Evolutionary conservation across 1,140 invertebrate genomes (phyloP), one percentile per base, ranked within the genome.

Genomic region (Drosophila tsacasi): DNA sequence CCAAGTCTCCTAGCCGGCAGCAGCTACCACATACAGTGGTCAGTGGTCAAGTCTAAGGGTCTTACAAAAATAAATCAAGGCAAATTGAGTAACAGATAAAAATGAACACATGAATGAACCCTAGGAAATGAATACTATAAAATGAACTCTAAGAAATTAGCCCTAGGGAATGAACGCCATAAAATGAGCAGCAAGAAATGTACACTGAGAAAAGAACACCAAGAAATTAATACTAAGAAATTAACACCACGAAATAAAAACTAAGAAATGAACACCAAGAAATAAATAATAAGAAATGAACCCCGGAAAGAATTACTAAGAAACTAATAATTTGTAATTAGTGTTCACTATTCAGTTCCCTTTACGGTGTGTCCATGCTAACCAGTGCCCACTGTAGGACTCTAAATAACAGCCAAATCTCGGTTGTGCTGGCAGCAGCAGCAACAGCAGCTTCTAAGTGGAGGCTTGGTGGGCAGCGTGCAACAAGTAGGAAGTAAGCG

Each of bases 401-500:
- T 65, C 50, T 50, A 21, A 46, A 64, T 67, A 64, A 62, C 69
- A 79, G 65, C 81, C 76, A 79, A 78, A 78, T 78, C 75, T 78
- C 76, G 67, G 67, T 75, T 72, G 50, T 59, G 64, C 35, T 39
- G 54, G 54, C 54, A 55, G 54, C 54, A 55, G 54, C 52, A 55
- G 19, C 52, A 55, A 15, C 35, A 39, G 35, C 71, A 62, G 50
- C 71, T 71, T 61, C 71, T 73, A 73, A 73, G 68, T 73, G 37
- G 57, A 61, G 54, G 55, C 19, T 74, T 50, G 54, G 69, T 73
- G 67, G 67, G 65, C 81, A 66, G 47, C 60, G 40, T 57, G 66
- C 68, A 86, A 75, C 85, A 85, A 89, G 85, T 85, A 89, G 85
- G 85, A 89, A 89, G 85, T 89, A 86, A 86, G 85, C 85, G 85